Percentiles rank a stretch among this genome's conserved stretches.
These are phyloP conservation scores for Chiridota heheva DNA, from an alignment of 35 echinoderm and acorn worm genomes.

Conservation along the genomic window DNA sequence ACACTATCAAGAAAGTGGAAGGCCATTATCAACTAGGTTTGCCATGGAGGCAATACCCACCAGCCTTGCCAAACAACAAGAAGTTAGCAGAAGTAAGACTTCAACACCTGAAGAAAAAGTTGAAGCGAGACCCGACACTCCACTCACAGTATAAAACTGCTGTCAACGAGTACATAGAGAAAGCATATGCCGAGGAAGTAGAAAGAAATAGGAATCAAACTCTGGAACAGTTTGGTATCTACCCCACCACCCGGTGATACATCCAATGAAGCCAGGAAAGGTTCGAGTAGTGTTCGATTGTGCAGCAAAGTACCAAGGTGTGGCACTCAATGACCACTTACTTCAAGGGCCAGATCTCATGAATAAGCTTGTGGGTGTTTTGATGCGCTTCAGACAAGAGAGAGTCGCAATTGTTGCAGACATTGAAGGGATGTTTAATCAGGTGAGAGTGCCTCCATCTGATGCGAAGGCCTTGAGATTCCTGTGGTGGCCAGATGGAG, in stretches of 20 bases:
- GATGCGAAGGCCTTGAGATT: slow-evolving; percentile 40
- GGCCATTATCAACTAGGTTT: slow-evolving; percentile 48
- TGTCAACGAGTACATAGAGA: neutral
- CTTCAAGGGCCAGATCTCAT: slow-evolving; percentile 45
- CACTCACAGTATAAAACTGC: slow-evolving; percentile 9
- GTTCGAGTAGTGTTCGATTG: slow-evolving; percentile 24
- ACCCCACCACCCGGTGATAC: slow-evolving; percentile 19
- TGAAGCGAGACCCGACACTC: slow-evolving; percentile 14
- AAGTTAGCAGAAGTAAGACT: slow-evolving; percentile 37
- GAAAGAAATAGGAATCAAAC: neutral
- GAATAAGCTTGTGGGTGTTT: too few species aligned
- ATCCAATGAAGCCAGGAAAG: slow-evolving; percentile 29
- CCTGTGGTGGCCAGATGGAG: slow-evolving; percentile 53
- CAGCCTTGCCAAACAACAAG: slow-evolving; percentile 24
- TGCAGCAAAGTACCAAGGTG: neutral
- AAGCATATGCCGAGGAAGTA: slow-evolving; percentile 9
- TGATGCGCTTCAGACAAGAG: slow-evolving; percentile 37
- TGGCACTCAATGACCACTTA: slow-evolving; percentile 18
- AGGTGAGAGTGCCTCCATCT: slow-evolving; percentile 32
- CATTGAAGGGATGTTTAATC: slow-evolving; percentile 59
- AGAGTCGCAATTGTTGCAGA: slow-evolving; percentile 39
- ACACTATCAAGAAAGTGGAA: neutral
- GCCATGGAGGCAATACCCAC: slow-evolving; percentile 16
- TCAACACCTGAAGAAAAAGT: neutral
- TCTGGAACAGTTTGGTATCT: slow-evolving; percentile 14